Evolutionary conservation across 2,113 vertebrate genomes (phyloP).

Genomic region (Bubalus kerabau): DNA sequence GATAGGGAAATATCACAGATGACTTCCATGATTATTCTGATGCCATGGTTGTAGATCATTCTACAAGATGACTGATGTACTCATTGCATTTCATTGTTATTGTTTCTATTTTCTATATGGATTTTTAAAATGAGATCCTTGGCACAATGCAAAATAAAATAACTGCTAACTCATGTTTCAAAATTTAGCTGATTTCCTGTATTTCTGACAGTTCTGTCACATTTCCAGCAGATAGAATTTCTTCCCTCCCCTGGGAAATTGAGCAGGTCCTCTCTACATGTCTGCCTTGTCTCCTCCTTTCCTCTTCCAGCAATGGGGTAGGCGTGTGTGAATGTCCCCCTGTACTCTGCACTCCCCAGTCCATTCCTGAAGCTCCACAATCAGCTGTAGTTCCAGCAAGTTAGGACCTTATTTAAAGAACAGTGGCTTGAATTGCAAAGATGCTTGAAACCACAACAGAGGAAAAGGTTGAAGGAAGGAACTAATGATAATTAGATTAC

Average conservation of each 20-base stretch:
- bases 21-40: neutral
- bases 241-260: neutral
- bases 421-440: neutral
- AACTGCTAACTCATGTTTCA: neutral
- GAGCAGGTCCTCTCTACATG: neutral
- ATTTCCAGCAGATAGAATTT: neutral
- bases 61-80: neutral
- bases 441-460: neutral
- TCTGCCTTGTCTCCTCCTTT: neutral
- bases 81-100: neutral
- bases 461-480: neutral
- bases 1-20: neutral
- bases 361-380: neutral
- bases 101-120: constrained; percentile 4
- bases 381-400: neutral
- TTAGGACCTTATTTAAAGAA: neutral
- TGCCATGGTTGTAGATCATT: neutral
- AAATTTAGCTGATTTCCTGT: neutral
- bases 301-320: neutral
- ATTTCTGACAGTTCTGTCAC: neutral
- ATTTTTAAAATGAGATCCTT: neutral
- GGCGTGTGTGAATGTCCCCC: neutral
- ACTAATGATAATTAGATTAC: neutral
- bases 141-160: neutral
- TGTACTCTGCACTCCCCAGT: neutral